A percentile compares a stretch with the other conserved stretches of the same genome.
These are phyloP conservation scores for Heterodera filipjevi DNA, from an alignment of 2,888 invertebrate genomes.

Conservation along the genomic window DNA sequence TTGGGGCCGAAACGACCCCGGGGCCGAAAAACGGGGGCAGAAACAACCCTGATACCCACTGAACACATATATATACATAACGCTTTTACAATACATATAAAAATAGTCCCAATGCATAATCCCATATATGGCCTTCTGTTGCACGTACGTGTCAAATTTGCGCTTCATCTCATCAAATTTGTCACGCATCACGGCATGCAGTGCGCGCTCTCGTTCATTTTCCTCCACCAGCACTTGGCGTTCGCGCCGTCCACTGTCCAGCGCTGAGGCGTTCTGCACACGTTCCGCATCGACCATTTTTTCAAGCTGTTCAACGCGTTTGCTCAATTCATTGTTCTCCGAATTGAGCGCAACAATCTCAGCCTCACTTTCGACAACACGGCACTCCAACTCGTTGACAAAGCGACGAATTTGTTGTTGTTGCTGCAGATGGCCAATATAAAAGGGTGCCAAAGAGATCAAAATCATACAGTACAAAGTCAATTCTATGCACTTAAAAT, in stretches of 20 bases:
- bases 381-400: slow-evolving; percentile 19
- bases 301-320: neutral
- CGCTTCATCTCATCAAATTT: slow-evolving; percentile 27
- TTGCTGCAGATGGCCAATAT: neutral
- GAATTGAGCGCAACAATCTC: slow-evolving; percentile 33
- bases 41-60: no score
- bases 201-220: slow-evolving; percentile 31
- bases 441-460: neutral
- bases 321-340: slow-evolving; percentile 24
- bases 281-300: neutral
- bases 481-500: no score
- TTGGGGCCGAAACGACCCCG: no score
- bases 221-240: slow-evolving; percentile 24
- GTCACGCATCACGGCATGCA: slow-evolving; percentile 28
- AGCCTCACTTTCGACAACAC: slow-evolving; percentile 27
- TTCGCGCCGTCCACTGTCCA: neutral
- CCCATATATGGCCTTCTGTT: no score
- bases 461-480: neutral
- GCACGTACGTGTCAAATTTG: slow-evolving; percentile 29
- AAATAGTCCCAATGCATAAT: no score
- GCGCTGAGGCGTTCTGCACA: neutral
- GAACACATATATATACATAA: no score
- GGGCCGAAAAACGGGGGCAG: no score
- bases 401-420: slow-evolving; percentile 2
- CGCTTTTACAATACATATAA: no score